A percentile compares a stretch with the other conserved stretches of the same genome.
These are phyloP conservation scores for Physocephala rufipes DNA, from an alignment of 2,888 invertebrate genomes.

Conservation along the genomic window DNA sequence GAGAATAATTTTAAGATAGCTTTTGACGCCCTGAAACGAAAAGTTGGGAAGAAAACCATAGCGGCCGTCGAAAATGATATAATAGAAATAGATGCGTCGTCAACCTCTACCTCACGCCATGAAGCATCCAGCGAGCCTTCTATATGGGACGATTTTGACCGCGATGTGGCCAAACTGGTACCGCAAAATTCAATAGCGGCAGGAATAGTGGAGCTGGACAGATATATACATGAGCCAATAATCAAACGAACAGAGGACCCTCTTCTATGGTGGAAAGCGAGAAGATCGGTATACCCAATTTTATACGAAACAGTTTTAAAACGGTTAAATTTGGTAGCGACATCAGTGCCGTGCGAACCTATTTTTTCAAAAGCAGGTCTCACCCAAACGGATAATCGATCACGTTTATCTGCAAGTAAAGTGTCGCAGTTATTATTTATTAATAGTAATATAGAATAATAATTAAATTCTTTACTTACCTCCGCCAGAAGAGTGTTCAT, in stretches of 20 bases:
- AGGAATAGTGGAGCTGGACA: not conserved
- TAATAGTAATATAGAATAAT: too few species aligned
- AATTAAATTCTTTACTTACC: too few species aligned
- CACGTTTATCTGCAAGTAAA: too few species aligned
- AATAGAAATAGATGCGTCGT: too few species aligned
- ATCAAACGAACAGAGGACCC: not conserved
- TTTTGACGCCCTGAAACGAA: not conserved
- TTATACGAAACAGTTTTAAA: not conserved
- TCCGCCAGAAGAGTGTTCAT: too few species aligned
- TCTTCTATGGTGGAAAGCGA: conserved; percentile 6
- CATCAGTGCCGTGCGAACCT: not conserved
- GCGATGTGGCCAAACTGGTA: not conserved
- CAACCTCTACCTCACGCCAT: not conserved
- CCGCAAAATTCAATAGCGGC: not conserved
- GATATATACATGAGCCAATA: not conserved
- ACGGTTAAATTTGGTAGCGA: not conserved
- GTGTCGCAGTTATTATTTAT: too few species aligned
- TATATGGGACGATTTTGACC: not conserved
- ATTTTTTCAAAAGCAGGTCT: not conserved
- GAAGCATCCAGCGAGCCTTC: not conserved
- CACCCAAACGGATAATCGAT: too few species aligned
- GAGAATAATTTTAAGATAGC: not conserved
- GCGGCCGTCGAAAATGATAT: too few species aligned
- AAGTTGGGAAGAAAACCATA: not conserved
- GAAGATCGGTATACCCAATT: not conserved